These are phyloP conservation scores for Philotrypesis tridentata DNA, from an alignment of 1,140 invertebrate genomes.

Conservation along the genomic window DNA sequence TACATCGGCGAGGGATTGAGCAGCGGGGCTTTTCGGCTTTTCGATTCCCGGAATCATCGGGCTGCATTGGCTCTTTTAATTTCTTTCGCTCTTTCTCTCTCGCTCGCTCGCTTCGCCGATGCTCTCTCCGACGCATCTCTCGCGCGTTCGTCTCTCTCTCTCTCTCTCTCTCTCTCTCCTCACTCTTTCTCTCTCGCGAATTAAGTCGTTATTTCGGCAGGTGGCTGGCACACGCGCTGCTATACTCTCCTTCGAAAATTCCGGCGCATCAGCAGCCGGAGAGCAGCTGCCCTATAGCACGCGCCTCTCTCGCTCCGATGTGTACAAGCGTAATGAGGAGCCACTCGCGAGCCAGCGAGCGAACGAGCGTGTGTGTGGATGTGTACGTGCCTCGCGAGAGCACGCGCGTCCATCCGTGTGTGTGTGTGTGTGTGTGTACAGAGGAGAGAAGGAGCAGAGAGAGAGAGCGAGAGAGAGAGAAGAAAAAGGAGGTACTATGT, in stretches of 20 bases:
- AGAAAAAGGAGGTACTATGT: not conserved
- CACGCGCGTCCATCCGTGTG: not conserved
- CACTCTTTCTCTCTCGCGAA: conserved; percentile 54
- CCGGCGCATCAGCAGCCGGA: not conserved
- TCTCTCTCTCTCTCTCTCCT: not conserved
- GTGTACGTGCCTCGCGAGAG: no score
- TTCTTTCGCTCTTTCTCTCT: not conserved
- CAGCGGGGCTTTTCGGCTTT: not conserved
- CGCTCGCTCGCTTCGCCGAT: not conserved
- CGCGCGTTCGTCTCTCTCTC: no score
- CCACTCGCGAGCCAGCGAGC: no score
- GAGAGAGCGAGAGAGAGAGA: conserved; percentile 8
- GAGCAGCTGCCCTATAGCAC: not conserved
- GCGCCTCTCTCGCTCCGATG: conserved; percentile 4
- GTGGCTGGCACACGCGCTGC: conserved; percentile 57
- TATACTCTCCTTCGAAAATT: not conserved
- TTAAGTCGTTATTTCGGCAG: conserved; percentile 72
- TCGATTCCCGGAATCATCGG: conserved; percentile 26
- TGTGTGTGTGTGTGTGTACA: not conserved
- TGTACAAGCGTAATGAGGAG: conserved; percentile 16
- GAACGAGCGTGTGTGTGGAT: not conserved
- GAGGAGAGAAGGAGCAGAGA: conserved; percentile 28
- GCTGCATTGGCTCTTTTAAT: conserved; percentile 37
- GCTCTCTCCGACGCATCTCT: no score
- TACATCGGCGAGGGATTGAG: not conserved